Percentiles rank a stretch among this genome's conserved stretches.
Evolutionary conservation across 2,888 invertebrate species (phyloP).

Genomic region (Apamea sordens): DNA sequence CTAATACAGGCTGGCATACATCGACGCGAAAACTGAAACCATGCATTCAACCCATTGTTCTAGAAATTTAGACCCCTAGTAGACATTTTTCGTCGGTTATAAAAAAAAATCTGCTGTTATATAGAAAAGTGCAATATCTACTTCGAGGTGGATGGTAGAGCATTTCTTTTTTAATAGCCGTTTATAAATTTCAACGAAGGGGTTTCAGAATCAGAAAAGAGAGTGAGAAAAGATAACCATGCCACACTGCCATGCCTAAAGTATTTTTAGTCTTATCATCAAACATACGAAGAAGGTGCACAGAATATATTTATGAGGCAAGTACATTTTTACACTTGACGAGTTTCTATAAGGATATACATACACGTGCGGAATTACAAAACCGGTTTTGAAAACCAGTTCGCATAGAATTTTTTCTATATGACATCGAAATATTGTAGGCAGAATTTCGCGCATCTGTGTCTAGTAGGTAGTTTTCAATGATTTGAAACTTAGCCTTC

Average conservation of each 20-base stretch:
- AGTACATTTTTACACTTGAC: slow-evolving; percentile 36
- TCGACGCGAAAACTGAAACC: too few relatives aligned
- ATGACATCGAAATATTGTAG: slow-evolving; percentile 40
- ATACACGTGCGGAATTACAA: slow-evolving; percentile 43
- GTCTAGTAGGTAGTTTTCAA: slow-evolving; percentile 32
- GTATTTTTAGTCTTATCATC: background rate
- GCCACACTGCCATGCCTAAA: background rate
- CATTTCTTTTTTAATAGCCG: too few relatives aligned
- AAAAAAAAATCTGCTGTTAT: background rate
- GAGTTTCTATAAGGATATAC: slow-evolving; percentile 38
- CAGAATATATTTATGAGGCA: background rate
- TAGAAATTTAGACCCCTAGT: background rate
- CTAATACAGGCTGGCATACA: too few relatives aligned
- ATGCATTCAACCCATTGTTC: too few relatives aligned
- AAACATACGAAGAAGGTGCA: background rate
- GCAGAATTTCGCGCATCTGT: slow-evolving; percentile 41
- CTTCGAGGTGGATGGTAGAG: background rate
- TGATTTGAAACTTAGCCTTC: slow-evolving; percentile 40
- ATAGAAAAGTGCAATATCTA: background rate
- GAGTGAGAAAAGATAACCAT: too few relatives aligned
- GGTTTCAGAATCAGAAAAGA: background rate
- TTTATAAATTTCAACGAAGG: too few relatives aligned
- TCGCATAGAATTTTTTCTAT: slow-evolving; percentile 41
- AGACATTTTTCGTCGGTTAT: background rate
- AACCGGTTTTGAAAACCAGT: slow-evolving; percentile 58